These are phyloP conservation scores for Dicentrarchus labrax DNA, from an alignment of 2,113 vertebrate genomes.

Conservation along the genomic window DNA sequence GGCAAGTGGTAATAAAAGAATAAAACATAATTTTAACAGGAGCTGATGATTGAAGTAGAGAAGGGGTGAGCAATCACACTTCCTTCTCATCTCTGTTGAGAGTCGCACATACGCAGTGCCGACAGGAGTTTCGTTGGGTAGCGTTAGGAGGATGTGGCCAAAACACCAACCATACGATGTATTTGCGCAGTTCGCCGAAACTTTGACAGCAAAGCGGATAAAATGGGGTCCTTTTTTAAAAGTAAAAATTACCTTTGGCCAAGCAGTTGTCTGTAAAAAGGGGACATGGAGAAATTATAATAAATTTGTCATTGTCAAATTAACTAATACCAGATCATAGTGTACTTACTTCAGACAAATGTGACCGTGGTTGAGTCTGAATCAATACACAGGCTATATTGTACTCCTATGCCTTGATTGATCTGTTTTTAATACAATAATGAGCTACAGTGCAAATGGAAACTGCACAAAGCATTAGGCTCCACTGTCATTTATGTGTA, in stretches of 20 bases:
- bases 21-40: too few species aligned
- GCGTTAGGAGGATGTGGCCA: too few species aligned
- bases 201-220: too few species aligned
- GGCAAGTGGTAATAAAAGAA: too few species aligned
- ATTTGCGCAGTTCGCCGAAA: too few species aligned
- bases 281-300: not conserved
- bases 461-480: conserved; percentile 13
- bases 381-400: conserved; percentile 20
- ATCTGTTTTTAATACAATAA: conserved; percentile 15
- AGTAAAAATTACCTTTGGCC: too few species aligned
- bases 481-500: conserved; percentile 13
- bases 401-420: not conserved
- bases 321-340: not conserved
- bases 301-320: not conserved
- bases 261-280: not conserved
- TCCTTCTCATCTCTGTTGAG: not conserved
- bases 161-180: too few species aligned
- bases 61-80: too few species aligned
- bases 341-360: not conserved
- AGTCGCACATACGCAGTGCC: too few species aligned
- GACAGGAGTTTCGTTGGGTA: too few species aligned
- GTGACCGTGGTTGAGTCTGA: not conserved
- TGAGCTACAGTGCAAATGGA: conserved; percentile 3
- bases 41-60: too few species aligned
- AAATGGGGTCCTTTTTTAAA: too few species aligned